These are phyloP conservation scores for Ibidorhyncha struthersii DNA, from an alignment of 2,113 vertebrate genomes.

Conservation along the genomic window DNA sequence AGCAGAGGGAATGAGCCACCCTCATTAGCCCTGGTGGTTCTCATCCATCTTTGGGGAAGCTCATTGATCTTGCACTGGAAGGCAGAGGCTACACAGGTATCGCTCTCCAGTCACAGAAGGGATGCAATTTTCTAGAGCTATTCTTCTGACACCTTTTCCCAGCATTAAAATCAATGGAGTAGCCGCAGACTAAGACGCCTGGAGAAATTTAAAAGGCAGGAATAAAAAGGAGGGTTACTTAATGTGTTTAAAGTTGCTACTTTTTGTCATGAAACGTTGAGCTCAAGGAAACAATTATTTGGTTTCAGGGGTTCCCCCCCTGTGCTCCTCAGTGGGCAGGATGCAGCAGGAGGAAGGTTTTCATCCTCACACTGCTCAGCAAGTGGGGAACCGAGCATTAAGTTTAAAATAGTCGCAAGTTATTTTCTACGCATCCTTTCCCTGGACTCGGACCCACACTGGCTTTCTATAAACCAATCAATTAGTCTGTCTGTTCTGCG, in stretches of 20 bases:
- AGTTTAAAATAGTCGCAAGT: not conserved
- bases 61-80: not conserved
- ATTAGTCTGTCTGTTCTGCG: not conserved
- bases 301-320: not conserved
- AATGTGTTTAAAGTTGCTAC: not conserved
- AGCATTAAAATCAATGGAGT: not conserved
- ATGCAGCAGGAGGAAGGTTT: not conserved
- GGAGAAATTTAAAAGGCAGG: not conserved
- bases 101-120: not conserved
- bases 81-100: not conserved
- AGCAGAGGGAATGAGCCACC: not conserved
- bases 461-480: not conserved
- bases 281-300: not conserved
- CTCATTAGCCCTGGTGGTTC: not conserved
- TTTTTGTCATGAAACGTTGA: not conserved
- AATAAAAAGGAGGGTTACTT: not conserved
- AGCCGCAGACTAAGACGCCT: not conserved
- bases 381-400: not conserved
- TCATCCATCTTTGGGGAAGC: not conserved
- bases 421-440: not conserved
- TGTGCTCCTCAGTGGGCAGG: not conserved
- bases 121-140: not conserved
- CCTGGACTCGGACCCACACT: not conserved
- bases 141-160: not conserved
- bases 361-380: not conserved